A percentile compares a stretch with the other conserved stretches of the same genome.
Evolutionary conservation across 2,888 invertebrate genomes (phyloP).

Genomic region (Mechanitis mazaeus): DNA sequence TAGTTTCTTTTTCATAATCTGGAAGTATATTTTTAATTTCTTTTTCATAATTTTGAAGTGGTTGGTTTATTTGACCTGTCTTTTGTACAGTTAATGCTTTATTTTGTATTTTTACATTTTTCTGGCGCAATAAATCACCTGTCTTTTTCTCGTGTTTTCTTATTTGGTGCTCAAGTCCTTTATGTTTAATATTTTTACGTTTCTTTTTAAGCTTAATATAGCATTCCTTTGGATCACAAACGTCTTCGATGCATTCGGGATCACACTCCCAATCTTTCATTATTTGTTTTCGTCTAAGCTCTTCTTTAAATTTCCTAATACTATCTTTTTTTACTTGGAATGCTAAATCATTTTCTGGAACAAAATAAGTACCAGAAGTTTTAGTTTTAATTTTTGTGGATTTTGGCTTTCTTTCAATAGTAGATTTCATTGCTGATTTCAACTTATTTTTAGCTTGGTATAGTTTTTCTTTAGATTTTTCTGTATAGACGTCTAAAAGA

Average conservation of each 20-base stretch:
- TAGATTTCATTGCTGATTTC: background rate
- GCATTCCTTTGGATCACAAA: slow-evolving; percentile 41
- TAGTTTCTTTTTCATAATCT: no score
- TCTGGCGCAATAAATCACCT: slow-evolving; percentile 8
- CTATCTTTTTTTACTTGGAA: slow-evolving; percentile 46
- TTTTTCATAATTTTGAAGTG: no score
- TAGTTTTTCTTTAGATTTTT: background rate
- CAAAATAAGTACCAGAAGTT: background rate
- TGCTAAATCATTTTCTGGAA: slow-evolving; percentile 24
- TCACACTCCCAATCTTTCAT: slow-evolving; percentile 38
- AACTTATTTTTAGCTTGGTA: background rate
- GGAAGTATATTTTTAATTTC: no score
- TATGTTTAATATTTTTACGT: slow-evolving; percentile 8
- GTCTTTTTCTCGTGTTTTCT: slow-evolving; percentile 10
- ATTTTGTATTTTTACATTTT: slow-evolving; percentile 16
- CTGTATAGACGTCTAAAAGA: background rate
- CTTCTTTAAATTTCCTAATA: slow-evolving; percentile 38
- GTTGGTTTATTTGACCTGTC: no score
- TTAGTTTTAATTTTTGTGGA: background rate
- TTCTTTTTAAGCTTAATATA: slow-evolving; percentile 32
- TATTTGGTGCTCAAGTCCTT: background rate
- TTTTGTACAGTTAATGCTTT: slow-evolving; percentile 1
- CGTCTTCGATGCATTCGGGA: slow-evolving; percentile 29
- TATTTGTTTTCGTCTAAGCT: slow-evolving; percentile 33
- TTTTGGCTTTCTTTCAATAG: slow-evolving; percentile 1